Conservation (phyloP, 2,113 vertebrate genomes). For the Sebastes schlegelii region DNA sequence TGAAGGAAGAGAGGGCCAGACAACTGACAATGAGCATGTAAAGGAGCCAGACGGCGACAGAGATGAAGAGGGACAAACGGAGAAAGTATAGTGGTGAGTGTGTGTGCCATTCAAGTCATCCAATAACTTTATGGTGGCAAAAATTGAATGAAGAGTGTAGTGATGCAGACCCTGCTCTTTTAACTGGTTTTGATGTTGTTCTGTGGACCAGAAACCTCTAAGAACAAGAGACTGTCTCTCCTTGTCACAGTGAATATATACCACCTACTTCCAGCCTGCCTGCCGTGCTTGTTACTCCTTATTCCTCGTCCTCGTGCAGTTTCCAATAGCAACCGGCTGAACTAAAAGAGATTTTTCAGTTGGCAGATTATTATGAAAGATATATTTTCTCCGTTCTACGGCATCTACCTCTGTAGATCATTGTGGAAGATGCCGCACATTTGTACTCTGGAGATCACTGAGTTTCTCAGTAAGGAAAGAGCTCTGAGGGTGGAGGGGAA, state of each 20-base stretch:
- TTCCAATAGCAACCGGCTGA: constrained; percentile 82
- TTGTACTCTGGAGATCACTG: constrained; percentile 57
- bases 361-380: constrained; percentile 76
- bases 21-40: constrained; percentile 30
- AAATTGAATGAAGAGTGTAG: constrained; percentile 25
- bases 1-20: constrained; percentile 29
- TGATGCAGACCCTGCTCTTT: constrained; percentile 24
- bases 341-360: constrained; percentile 68
- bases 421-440: constrained; percentile 67
- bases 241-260: constrained; percentile 64
- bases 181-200: constrained; percentile 55
- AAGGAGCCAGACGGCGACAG: constrained; percentile 17
- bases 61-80: constrained; percentile 38
- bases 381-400: constrained; percentile 61
- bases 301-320: constrained; percentile 68
- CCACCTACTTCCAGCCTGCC: constrained; percentile 64
- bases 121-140: constrained; percentile 22
- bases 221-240: constrained; percentile 60
- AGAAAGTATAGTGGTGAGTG: neutral
- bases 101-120: constrained; percentile 17
- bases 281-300: constrained; percentile 65
- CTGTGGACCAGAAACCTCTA: constrained; percentile 52
- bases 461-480: constrained; percentile 53
- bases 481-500: constrained; percentile 27
- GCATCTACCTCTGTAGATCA: constrained; percentile 71